Base-by-base conservation (phyloP, 1,140 invertebrate species). In the Pararge aegeria region DNA sequence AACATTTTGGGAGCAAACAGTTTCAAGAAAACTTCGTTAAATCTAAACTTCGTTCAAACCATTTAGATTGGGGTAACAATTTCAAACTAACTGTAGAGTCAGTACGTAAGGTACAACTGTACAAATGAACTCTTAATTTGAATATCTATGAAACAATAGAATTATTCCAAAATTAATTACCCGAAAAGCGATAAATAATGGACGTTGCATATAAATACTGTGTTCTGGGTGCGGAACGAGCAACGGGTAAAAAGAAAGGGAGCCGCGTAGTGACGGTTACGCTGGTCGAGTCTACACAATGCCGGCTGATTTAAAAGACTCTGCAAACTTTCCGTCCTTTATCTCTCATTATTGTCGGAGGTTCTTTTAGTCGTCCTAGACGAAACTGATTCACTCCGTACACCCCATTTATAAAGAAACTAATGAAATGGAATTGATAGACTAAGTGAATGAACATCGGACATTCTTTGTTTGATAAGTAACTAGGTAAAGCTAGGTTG, bases 111-210 rank as follows among this genome's bases (percentile, higher is more conserved):
- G 9, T 12, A 34, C 30, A 34, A 34, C 30, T 12, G 10, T 46
- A 9, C 21, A 29, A 49, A 16, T 27, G 12, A 29, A 49, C 29
- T 10, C 20, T 51, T 49, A 42, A 59, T 44, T 59, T 46, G 50
- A 51, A 59, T 51, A 52, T 19, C 42, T 20, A n/a, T 55, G 50
- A 62, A 62, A 62, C 60, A 62, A 62, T 51, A 53, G 48, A 37
- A 51, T 75, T 65, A 66, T 70, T 79, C 73, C 56, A 70, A 80
- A 83, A 75, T 87, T 86, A 87, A 87, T 82, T 85, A 64, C 67
- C 78, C 80, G 73, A 76, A 68, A 79, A 80, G 76, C 70, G 67
- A 82, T 87, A 84, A 86, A 86, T 83, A 81, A 75, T 74, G 70
- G 65, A 68, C 70, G 75, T 70, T 76, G 68, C 74, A 76, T 76